Percentiles rank a stretch among this genome's conserved stretches.
These are phyloP conservation scores for Eupithecia pulchellata DNA, from an alignment of 2,888 invertebrate genomes.

Conservation along the genomic window DNA sequence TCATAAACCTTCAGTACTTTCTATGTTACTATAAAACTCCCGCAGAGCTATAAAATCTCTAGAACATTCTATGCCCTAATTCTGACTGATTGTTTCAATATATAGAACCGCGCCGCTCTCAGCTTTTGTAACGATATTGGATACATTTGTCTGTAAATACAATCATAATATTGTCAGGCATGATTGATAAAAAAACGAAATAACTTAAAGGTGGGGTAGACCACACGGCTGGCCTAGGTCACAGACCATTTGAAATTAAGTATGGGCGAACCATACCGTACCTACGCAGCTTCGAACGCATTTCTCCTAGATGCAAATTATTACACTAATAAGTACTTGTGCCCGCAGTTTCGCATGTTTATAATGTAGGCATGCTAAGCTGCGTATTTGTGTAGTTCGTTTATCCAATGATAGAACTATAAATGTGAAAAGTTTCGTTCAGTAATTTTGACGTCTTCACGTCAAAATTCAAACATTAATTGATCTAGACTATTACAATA, in stretches of 20 bases:
- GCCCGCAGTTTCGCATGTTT: background rate
- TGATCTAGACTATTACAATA: background rate
- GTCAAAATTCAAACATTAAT: too few species aligned
- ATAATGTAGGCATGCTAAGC: too few species aligned
- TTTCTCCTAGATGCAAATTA: background rate
- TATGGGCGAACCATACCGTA: background rate
- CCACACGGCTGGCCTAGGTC: background rate
- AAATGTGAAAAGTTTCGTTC: background rate
- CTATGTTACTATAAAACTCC: background rate
- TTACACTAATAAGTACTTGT: background rate
- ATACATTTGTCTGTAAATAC: slow-evolving; percentile 12
- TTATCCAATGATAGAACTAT: too few species aligned
- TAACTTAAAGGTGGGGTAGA: slow-evolving; percentile 20
- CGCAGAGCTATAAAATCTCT: slow-evolving; percentile 7
- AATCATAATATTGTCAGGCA: slow-evolving; percentile 15
- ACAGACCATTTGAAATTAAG: background rate
- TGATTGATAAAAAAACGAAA: slow-evolving; percentile 33
- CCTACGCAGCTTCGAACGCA: background rate
- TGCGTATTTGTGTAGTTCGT: too few species aligned
- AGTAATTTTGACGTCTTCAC: too few species aligned
- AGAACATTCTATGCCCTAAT: slow-evolving; percentile 12
- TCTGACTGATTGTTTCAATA: slow-evolving; percentile 18
- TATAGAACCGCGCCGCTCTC: background rate
- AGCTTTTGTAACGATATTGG: slow-evolving; percentile 22
- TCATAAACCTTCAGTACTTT: slow-evolving; percentile 2